Evolutionary conservation across 1,140 invertebrate species (phyloP).

Genomic region (Drosophila mojavensis): DNA sequence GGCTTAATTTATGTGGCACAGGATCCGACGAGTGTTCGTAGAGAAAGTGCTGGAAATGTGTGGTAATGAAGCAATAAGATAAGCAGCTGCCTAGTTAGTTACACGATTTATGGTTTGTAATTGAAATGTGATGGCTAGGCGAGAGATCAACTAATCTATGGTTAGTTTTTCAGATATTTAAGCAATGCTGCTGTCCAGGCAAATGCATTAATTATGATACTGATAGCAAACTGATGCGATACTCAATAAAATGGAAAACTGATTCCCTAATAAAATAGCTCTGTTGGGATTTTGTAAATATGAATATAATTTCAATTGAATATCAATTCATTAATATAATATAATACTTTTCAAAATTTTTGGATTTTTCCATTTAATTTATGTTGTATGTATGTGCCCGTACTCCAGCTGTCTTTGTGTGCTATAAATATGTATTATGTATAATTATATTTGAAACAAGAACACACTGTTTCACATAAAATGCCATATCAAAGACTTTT

Average conservation of each 20-base stretch:
- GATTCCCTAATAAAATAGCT: no score
- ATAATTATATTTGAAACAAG: no score
- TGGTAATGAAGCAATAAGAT: slow-evolving; percentile 41
- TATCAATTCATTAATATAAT: no score
- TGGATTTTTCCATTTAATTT: no score
- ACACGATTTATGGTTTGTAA: slow-evolving; percentile 41
- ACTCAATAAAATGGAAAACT: neutral
- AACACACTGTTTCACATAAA: neutral
- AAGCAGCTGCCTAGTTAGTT: slow-evolving; percentile 37
- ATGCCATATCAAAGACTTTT: slow-evolving; percentile 15
- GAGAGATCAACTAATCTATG: slow-evolving; percentile 26
- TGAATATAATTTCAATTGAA: no score
- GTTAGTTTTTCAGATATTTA: neutral
- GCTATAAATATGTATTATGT: no score
- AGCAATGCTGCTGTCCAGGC: neutral
- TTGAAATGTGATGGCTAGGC: slow-evolving; percentile 32
- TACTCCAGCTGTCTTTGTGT: slow-evolving; percentile 7
- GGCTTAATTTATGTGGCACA: slow-evolving; percentile 29
- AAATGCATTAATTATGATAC: slow-evolving; percentile 20
- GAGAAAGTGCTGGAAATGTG: slow-evolving; percentile 12
- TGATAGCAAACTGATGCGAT: neutral
- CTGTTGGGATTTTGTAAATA: no score
- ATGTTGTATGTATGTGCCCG: no score
- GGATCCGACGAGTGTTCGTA: neutral
- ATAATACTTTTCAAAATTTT: no score